phyloP scores from a whole-genome alignment of 2,888 invertebrate genomes.

The Ennomos quercinarius region DNA sequence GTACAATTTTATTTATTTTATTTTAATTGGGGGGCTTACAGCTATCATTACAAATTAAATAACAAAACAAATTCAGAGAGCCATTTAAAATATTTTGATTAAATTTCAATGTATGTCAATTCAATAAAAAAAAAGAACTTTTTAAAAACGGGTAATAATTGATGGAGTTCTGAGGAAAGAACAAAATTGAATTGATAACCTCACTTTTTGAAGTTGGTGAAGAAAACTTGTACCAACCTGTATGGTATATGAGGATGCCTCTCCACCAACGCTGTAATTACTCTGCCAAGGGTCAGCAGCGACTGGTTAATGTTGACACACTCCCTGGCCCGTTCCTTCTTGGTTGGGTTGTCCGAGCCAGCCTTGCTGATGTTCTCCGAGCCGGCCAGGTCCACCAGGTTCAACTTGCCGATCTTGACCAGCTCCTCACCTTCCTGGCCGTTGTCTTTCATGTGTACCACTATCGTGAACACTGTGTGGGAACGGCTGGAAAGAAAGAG shows the following conservation, averaged over 20 bases:
- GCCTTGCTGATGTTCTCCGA: conserved; percentile 99
- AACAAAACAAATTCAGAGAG: too few species aligned
- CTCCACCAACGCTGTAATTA: conserved; percentile 97
- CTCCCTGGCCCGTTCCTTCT: conserved; percentile 90
- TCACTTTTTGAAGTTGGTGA: too few species aligned
- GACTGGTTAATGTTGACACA: conserved; percentile 99
- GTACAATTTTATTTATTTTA: too few species aligned
- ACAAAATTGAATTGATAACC: too few species aligned
- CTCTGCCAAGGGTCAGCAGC: conserved; percentile 96
- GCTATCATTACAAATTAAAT: too few species aligned
- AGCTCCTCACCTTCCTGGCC: conserved; percentile 95
- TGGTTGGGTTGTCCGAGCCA: conserved; percentile 94
- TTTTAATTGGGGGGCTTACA: too few species aligned
- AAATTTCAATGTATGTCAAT: too few species aligned
- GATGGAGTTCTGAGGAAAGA: too few species aligned
- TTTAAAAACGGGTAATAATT: too few species aligned
- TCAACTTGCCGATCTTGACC: conserved; percentile 97
- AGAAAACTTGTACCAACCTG: conserved; percentile 81
- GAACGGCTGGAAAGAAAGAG: conserved; percentile 89
- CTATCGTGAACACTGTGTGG: conserved; percentile 98
- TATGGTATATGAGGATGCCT: conserved; percentile 97
- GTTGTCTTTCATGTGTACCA: conserved; percentile 96
- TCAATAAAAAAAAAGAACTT: too few species aligned
- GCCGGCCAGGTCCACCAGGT: conserved; percentile 98
- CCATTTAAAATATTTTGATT: too few species aligned